Base-by-base conservation (phyloP, 2,888 invertebrate genomes). In the Cephus pulcher region DNA sequence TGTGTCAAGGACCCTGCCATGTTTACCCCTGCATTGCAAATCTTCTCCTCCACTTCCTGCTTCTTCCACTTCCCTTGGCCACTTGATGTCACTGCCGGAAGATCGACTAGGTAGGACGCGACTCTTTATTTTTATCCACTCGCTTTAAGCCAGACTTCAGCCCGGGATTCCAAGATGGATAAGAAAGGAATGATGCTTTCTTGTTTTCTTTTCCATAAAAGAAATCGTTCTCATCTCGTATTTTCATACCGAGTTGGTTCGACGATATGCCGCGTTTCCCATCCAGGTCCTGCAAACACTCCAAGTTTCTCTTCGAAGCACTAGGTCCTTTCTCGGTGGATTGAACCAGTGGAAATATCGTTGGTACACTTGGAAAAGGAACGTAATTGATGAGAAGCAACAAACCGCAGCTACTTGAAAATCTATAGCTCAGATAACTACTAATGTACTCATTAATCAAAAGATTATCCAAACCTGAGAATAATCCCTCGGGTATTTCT, bases 391-490 rank as follows among this genome's bases (percentile, higher is more conserved):
- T 78, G 76, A 76, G 71, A 69, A 77, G 70, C 71, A 34, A 70
- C 71, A 37, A 78, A 71, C 74, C 76, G 69, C 73, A 71, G 69
- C 73, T 80, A 74, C 73, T 73, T 68, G 74, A 78, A 37, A 74
- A 73, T 73, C 37, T 71, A 75, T 75, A n/a, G 75, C 75, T 70
- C 30, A 73, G 76, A 76, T 75, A 78, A 76, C 73, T 35, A 77
- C 77, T 80, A 80, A 78, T 79, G 79, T 77, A 76, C 71, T 76
- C 79, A 82, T 82, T 81, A 81, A 82, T 83, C 82, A 82, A 78
- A 80, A 76, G 80, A 75, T 81, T 81, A 81, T 80, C 78, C 79
- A 70, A 35, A 56, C 56, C 69, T 32, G 32, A 76, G 56, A 75
- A 78, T 81, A 80, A 79, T 80, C 75, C 74, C 71, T 73, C 37